These are phyloP conservation scores for Notospermus geniculatus DNA, from an alignment of 1,140 invertebrate species.

Conservation along the genomic window DNA sequence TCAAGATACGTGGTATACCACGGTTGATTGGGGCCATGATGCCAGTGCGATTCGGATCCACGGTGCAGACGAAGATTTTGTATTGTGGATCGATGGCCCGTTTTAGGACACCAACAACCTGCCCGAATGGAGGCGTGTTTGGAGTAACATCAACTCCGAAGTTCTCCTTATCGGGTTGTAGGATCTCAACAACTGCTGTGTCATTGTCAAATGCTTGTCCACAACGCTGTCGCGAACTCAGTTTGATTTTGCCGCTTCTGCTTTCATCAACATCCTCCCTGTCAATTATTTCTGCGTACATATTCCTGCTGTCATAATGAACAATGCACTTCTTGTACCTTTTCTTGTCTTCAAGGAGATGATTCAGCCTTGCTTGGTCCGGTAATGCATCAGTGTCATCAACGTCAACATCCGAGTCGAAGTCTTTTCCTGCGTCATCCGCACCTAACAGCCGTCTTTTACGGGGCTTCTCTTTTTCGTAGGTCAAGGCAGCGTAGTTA, in stretches of 20 bases:
- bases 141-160: not conserved
- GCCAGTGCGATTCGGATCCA: conserved; percentile 33
- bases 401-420: too few relatives aligned
- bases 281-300: conserved; percentile 21
- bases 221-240: conserved; percentile 31
- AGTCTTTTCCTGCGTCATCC: too few relatives aligned
- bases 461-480: too few relatives aligned
- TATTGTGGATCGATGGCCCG: conserved; percentile 30
- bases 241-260: conserved; percentile 22
- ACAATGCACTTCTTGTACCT: too few relatives aligned
- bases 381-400: too few relatives aligned
- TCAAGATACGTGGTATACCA: conserved; percentile 38
- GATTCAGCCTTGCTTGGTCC: too few relatives aligned
- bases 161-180: not conserved
- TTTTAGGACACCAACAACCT: conserved; percentile 45
- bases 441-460: too few relatives aligned
- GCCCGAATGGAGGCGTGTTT: conserved; percentile 16
- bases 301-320: not conserved
- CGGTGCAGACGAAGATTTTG: conserved; percentile 41
- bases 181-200: conserved; percentile 41
- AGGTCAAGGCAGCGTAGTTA: too few relatives aligned
- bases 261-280: conserved; percentile 9
- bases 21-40: conserved; percentile 43
- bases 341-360: too few relatives aligned
- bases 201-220: conserved; percentile 42